These are phyloP conservation scores for Calosoma granatense DNA, from an alignment of 1,140 invertebrate species.

Conservation along the genomic window DNA sequence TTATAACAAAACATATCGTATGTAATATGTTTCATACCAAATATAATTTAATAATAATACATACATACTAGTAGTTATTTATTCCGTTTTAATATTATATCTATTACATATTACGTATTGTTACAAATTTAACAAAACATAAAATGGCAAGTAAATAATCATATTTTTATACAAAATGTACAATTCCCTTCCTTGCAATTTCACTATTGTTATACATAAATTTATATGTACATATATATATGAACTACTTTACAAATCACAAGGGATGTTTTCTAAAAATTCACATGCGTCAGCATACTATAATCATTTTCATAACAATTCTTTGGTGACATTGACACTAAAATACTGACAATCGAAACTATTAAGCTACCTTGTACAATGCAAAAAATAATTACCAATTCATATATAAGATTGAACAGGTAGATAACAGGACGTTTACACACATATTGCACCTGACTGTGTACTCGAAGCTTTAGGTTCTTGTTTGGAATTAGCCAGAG, in stretches of 20 bases:
- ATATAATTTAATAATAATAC: no score
- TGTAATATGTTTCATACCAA: no score
- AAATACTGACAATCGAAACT: background rate
- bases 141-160: background rate
- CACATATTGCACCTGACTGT: background rate
- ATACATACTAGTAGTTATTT: no score
- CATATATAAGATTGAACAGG: no score
- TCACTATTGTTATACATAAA: no score
- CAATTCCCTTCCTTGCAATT: no score
- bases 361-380: background rate
- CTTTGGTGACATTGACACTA: background rate
- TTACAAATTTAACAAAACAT: background rate
- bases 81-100: no score
- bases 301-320: background rate
- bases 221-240: background rate
- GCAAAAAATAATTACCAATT: background rate
- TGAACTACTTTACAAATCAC: no score
- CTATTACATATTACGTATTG: background rate
- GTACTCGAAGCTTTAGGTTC: background rate
- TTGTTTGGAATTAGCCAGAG: slow-evolving; percentile 18
- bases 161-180: background rate
- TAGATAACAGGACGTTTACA: no score
- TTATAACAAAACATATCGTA: no score
- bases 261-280: no score
- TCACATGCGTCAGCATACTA: no score